Percentiles rank a stretch among this genome's conserved stretches.
Evolutionary conservation across 2,888 invertebrate genomes (phyloP).

Genomic region (Chesias legatella): DNA sequence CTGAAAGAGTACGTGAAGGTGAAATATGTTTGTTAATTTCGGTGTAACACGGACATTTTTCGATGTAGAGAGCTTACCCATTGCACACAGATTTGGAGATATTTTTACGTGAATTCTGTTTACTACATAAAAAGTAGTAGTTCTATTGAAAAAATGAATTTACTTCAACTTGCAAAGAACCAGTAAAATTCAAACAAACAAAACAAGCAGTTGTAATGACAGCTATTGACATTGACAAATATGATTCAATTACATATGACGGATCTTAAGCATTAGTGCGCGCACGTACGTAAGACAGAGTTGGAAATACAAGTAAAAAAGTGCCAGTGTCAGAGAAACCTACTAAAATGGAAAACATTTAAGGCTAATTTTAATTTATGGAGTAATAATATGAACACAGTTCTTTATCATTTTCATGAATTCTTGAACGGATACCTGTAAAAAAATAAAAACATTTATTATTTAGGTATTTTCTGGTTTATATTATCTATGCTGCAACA

Average conservation of each 20-base stretch:
- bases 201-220: background rate
- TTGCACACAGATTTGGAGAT: background rate
- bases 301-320: no score
- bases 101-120: no score
- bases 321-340: no score
- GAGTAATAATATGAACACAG: constrained; percentile 61
- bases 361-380: constrained; percentile 37
- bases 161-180: background rate
- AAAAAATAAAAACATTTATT: constrained; percentile 14
- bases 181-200: background rate
- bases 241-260: no score
- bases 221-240: background rate
- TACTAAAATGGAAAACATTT: no score
- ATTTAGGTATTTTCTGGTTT: background rate
- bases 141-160: background rate
- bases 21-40: no score
- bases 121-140: no score
- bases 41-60: no score
- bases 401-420: constrained; percentile 73
- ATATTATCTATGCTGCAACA: background rate
- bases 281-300: no score
- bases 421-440: constrained; percentile 63
- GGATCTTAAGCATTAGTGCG: no score
- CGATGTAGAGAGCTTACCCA: constrained; percentile 15
- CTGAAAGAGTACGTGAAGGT: constrained; percentile 29